phyloP scores from a whole-genome alignment of 1,140 invertebrate genomes.

The Ectropis grisescens region DNA sequence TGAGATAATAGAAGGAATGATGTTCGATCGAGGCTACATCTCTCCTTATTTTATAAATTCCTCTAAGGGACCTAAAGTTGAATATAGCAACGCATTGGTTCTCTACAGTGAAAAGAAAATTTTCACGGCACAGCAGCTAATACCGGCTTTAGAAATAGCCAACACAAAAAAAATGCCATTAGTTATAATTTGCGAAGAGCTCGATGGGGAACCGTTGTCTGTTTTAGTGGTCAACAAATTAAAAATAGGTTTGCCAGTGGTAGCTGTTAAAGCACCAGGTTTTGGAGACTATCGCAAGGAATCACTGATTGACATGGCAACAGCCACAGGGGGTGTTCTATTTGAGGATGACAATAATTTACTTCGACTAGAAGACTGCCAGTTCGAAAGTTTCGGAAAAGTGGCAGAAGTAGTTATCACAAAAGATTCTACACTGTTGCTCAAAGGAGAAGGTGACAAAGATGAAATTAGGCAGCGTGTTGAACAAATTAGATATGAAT shows the following conservation, averaged over 20 bases:
- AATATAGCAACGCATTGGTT: constrained; percentile 91
- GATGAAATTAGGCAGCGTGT: constrained; percentile 75
- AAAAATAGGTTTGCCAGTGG: constrained; percentile 95
- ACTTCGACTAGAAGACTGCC: constrained; percentile 95
- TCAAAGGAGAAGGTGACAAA: constrained; percentile 73
- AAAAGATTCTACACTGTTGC: constrained; percentile 78
- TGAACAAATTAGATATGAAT: constrained; percentile 76
- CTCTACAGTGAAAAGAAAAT: constrained; percentile 95
- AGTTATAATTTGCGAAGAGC: constrained; percentile 84
- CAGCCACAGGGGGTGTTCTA: constrained; percentile 95
- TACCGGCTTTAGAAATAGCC: constrained; percentile 92
- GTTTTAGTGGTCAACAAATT: constrained; percentile 84
- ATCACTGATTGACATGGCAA: constrained; percentile 95
- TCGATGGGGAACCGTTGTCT: constrained; percentile 84
- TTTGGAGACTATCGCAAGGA: constrained; percentile 98
- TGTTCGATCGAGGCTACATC: constrained; percentile 96
- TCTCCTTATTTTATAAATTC: constrained; percentile 97
- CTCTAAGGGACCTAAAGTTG: constrained; percentile 89
- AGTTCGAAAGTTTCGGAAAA: constrained; percentile 86
- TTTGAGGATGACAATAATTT: constrained; percentile 97
- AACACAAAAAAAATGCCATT: constrained; percentile 84
- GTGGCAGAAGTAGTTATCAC: constrained; percentile 95
- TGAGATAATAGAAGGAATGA: constrained; percentile 94
- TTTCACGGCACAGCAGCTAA: constrained; percentile 87
- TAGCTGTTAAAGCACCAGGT: constrained; percentile 97